These are phyloP conservation scores for Erannis defoliaria DNA, from an alignment of 2,888 invertebrate genomes.

Conservation along the genomic window DNA sequence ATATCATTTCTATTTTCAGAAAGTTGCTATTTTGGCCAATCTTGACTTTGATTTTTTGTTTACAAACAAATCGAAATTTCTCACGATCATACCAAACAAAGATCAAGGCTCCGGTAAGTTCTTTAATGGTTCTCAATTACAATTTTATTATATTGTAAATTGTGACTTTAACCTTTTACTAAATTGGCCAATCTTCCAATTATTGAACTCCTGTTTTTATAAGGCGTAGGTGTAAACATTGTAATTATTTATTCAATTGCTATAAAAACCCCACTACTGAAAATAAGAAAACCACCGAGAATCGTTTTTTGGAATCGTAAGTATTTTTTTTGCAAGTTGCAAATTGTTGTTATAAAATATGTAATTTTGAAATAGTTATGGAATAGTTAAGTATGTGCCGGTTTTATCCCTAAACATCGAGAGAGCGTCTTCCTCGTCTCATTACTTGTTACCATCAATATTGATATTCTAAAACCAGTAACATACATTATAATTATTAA, in stretches of 20 bases:
- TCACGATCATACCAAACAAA: slow-evolving; percentile 18
- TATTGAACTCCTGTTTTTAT: slow-evolving; percentile 36
- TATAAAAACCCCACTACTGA: too few relatives aligned
- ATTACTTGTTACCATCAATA: too few relatives aligned
- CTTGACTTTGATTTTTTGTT: neutral
- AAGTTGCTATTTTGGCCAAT: neutral
- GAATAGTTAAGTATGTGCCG: too few relatives aligned
- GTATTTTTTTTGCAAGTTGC: too few relatives aligned
- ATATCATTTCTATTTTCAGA: too few relatives aligned
- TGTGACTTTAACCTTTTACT: slow-evolving; percentile 29
- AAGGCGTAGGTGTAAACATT: slow-evolving; percentile 36
- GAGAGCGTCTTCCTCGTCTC: too few relatives aligned
- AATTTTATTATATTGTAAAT: slow-evolving; percentile 37
- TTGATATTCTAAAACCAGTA: too few relatives aligned
- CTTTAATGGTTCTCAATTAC: slow-evolving; percentile 34
- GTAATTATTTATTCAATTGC: slow-evolving; percentile 10
- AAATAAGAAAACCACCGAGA: neutral
- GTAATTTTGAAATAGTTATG: too few relatives aligned
- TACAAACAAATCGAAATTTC: slow-evolving; percentile 3
- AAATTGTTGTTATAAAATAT: too few relatives aligned
- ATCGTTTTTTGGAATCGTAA: too few relatives aligned
- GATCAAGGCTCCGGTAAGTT: slow-evolving; percentile 31
- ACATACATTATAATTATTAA: too few relatives aligned
- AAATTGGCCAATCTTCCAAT: slow-evolving; percentile 47
- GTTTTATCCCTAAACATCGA: too few relatives aligned